A percentile compares a stretch with the other conserved stretches of the same genome.
Evolutionary conservation across 1,140 invertebrate species (phyloP).

Genomic region (Drosophila paulistorum): DNA sequence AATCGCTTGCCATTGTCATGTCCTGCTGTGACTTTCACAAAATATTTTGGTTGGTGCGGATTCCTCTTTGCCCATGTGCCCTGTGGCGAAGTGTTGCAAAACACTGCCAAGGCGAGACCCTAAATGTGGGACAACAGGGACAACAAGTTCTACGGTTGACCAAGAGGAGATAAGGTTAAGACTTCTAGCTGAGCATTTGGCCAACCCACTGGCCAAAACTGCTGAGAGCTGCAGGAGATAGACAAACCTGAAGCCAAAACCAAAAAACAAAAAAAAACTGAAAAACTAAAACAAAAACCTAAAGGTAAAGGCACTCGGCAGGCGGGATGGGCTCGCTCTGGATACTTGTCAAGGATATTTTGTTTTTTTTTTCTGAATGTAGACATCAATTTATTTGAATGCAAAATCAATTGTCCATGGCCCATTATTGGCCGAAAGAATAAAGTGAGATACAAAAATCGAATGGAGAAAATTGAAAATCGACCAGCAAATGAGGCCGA

Average conservation of each 20-base stretch:
- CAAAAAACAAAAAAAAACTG: background rate
- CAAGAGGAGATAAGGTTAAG: constrained; percentile 57
- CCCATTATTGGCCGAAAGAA: constrained; percentile 62
- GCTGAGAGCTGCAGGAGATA: constrained; percentile 37
- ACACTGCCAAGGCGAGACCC: constrained; percentile 32
- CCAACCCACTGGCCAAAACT: constrained; percentile 59
- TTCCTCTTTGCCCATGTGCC: constrained; percentile 38
- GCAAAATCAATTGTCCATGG: constrained; percentile 65
- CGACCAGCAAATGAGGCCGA: constrained; percentile 60
- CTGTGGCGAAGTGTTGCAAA: constrained; percentile 73
- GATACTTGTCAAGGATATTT: constrained; percentile 52
- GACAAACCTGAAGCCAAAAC: constrained; percentile 8
- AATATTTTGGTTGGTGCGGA: constrained; percentile 80
- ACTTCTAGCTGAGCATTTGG: constrained; percentile 37
- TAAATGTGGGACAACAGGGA: constrained; percentile 6
- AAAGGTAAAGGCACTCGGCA: constrained; percentile 23
- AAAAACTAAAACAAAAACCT: constrained; percentile 21
- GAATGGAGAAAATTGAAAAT: constrained; percentile 37
- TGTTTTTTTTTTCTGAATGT: constrained; percentile 42
- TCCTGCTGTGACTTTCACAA: constrained; percentile 78
- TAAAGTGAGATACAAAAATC: constrained; percentile 54
- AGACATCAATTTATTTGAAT: constrained; percentile 68
- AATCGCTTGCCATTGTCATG: constrained; percentile 19
- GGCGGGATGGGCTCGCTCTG: constrained; percentile 57
- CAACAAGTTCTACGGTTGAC: constrained; percentile 70